Percentiles rank a stretch among this genome's conserved stretches.
phyloP scores from a whole-genome alignment of 2,888 invertebrate genomes.

The Pilophorus perplexus region DNA sequence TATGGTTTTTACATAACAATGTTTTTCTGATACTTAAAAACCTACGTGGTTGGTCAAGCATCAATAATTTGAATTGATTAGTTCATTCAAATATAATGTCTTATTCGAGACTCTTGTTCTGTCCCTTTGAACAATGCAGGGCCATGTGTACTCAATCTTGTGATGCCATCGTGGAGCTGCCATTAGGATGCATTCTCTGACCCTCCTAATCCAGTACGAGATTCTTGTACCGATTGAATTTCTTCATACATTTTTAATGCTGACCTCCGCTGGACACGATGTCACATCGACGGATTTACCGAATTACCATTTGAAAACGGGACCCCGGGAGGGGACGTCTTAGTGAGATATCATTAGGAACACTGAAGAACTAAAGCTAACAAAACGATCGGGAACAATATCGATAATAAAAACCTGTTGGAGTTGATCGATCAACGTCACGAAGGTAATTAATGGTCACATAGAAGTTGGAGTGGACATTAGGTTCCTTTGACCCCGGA shows the following conservation, averaged over 20 bases:
- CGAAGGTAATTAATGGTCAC: constrained; percentile 45
- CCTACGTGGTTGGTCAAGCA: too few species aligned
- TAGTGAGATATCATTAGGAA: constrained; percentile 43
- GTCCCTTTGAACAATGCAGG: too few species aligned
- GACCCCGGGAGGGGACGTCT: constrained; percentile 1
- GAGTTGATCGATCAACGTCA: constrained; percentile 46
- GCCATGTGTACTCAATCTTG: too few species aligned
- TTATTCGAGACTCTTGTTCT: too few species aligned
- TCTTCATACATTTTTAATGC: not conserved
- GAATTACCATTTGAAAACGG: constrained; percentile 44
- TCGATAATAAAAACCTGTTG: constrained; percentile 47
- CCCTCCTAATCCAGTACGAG: too few species aligned
- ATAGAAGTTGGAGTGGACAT: constrained; percentile 33
- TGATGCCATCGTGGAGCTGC: too few species aligned
- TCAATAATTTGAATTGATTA: too few species aligned
- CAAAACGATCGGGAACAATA: constrained; percentile 45
- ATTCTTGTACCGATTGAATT: too few species aligned
- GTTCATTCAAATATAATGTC: too few species aligned
- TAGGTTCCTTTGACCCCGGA: constrained; percentile 27
- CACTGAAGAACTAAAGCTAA: constrained; percentile 38
- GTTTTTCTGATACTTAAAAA: too few species aligned
- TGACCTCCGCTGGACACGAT: constrained; percentile 11
- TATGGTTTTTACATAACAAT: too few species aligned
- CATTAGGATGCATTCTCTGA: too few species aligned
- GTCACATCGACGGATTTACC: constrained; percentile 31